These are phyloP conservation scores for Phrynocephalus forsythii DNA, from an alignment of 2,797 vertebrate genomes.

Conservation along the genomic window DNA sequence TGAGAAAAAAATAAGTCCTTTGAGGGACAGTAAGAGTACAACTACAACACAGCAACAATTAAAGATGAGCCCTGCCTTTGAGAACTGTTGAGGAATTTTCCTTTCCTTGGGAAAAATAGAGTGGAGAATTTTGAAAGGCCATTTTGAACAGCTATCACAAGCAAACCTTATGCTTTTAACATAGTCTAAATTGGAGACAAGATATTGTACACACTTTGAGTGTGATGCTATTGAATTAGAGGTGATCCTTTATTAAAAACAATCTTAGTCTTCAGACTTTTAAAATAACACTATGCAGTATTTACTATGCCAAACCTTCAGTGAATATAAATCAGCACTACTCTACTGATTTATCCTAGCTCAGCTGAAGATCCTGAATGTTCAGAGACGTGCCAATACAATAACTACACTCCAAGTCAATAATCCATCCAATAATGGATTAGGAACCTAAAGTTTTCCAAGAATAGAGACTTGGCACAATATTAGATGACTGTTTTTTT, in stretches of 20 bases:
- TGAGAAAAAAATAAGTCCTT: no score
- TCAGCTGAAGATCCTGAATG: neutral
- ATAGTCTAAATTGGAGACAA: no score
- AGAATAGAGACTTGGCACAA: neutral
- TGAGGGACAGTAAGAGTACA: no score
- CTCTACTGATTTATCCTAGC: neutral
- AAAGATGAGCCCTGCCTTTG: no score
- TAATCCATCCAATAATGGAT: neutral
- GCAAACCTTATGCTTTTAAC: no score
- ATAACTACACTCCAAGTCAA: no score
- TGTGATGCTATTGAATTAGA: neutral
- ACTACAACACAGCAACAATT: no score
- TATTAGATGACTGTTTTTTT: neutral
- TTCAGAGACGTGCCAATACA: neutral
- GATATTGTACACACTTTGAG: neutral
- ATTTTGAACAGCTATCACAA: no score
- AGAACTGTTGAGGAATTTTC: no score
- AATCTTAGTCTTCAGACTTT: neutral
- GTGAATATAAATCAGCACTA: neutral
- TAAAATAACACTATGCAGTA: neutral
- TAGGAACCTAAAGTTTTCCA: neutral
- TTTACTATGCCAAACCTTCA: conserved; percentile 3
- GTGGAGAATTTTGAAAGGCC: no score
- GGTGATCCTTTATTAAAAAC: conserved; percentile 14
- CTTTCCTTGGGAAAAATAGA: no score